A percentile compares a stretch with the other conserved stretches of the same genome.
These are phyloP conservation scores for Sebastes vulpes DNA, from an alignment of 2,797 vertebrate genomes.

Conservation along the genomic window DNA sequence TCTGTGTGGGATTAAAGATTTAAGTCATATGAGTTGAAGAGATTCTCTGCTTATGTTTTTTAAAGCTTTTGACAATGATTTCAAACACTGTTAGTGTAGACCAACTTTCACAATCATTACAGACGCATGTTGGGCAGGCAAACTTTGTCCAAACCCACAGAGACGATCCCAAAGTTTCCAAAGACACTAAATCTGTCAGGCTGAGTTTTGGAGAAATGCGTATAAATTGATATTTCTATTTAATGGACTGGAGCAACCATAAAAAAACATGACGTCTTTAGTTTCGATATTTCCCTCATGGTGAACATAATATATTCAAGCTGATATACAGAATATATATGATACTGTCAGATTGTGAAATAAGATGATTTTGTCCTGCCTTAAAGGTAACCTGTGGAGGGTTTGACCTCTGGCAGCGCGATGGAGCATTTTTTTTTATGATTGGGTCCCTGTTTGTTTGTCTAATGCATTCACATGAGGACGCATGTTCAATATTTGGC, in stretches of 20 bases:
- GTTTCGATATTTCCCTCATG: neutral
- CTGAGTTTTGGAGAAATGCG: neutral
- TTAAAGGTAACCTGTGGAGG: neutral
- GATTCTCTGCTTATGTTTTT: conserved; percentile 8
- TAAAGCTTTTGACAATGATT: conserved; percentile 12
- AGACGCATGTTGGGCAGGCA: neutral
- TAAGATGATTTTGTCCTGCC: neutral
- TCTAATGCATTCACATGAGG: neutral
- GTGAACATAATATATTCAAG: neutral
- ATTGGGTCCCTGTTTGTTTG: neutral
- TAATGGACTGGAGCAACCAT: neutral
- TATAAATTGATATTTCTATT: neutral
- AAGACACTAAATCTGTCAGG: neutral
- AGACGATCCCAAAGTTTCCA: neutral
- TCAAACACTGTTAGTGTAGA: neutral
- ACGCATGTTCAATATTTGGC: neutral
- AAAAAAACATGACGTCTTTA: neutral
- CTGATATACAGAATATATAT: neutral
- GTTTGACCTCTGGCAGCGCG: neutral
- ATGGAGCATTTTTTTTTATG: neutral
- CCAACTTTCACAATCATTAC: neutral
- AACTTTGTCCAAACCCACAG: neutral
- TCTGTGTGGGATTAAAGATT: conserved; percentile 16
- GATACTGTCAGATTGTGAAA: neutral
- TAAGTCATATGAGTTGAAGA: neutral